Evolutionary conservation across 2,113 vertebrate species (phyloP), one percentile per base, ranked within the genome.

Genomic region (Neodontobutis hainanensis): DNA sequence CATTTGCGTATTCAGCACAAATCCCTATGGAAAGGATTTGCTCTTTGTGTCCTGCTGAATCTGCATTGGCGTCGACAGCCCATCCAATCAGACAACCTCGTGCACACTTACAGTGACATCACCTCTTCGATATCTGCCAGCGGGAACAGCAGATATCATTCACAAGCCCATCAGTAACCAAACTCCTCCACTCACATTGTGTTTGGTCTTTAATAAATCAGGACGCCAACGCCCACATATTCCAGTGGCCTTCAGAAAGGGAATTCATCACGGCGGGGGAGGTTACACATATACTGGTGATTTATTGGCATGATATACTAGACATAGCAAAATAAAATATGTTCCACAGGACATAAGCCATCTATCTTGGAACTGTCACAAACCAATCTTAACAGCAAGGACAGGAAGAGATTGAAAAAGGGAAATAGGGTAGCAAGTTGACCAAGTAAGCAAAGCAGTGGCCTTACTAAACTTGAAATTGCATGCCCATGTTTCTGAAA

Each of bases 311-410:
- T 89, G 84, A 82, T 82, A 75, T 69, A 87, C 77, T 81, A 81
- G 84, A 90, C 84, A 90, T 80, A 75, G 77, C 73, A 66, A 87
- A 86, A 86, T 84, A 85, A 87, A 90, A 89, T 87, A 87, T 84
- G 78, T 70, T 85, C 73, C 70, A 60, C 5, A 8, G 68, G 75
- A 84, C 75, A 75, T 70, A 52, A 75, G 76, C 65, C 75, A 90
- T 91, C 81, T 79, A 78, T 91, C 88, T 78, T 71, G 51, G 44
- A 79, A 32, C 58, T 72, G 78, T 81, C 88, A 85, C 82, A 80
- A 83, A 88, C 76, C 79, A 85, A 89, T 89, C 86, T 77, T 82
- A 61, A 70, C 44, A 1, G 44, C 83, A 83, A 88, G 84, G 82
- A 87, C 79, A 53, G 68, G 65, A 60, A 80, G 40, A 79, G 75